Percentiles rank a stretch among this genome's conserved stretches.
phyloP scores from a whole-genome alignment of 92 coral and sea anemone genomes.

The Diadumene lineata region DNA sequence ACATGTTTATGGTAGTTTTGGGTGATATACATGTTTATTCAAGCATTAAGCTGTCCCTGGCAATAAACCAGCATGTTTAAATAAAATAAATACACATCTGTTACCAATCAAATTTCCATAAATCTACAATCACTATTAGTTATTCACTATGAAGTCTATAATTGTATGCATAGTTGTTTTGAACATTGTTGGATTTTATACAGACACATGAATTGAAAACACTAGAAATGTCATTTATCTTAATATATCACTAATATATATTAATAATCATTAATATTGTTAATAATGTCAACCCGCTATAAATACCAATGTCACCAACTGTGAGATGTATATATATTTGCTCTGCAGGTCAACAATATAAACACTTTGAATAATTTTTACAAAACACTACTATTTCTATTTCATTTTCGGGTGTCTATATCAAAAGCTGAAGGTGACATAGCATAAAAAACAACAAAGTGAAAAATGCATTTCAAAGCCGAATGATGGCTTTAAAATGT shows the following conservation, averaged over 20 bases:
- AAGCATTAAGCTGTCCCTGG: background rate
- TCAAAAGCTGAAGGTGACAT: no score
- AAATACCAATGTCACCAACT: background rate
- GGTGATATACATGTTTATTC: background rate
- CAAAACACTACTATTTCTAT: no score
- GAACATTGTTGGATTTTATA: no score
- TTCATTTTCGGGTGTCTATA: no score
- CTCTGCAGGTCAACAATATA: no score
- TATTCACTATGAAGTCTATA: no score
- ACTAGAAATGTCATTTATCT: no score
- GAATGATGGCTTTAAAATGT: background rate
- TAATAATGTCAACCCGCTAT: constrained; percentile 1
- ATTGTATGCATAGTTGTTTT: no score
- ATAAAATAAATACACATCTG: background rate
- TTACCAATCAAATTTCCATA: background rate
- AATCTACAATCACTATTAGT: background rate
- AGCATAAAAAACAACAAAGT: background rate
- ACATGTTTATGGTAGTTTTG: background rate
- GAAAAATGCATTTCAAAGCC: constrained; percentile 16
- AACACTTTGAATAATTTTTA: background rate
- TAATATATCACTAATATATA: background rate
- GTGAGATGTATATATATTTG: no score
- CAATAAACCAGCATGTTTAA: background rate
- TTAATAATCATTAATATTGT: background rate
- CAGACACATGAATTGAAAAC: background rate